Base-by-base conservation (phyloP, 2,888 invertebrate species). In the Hemaris fuciformis region DNA sequence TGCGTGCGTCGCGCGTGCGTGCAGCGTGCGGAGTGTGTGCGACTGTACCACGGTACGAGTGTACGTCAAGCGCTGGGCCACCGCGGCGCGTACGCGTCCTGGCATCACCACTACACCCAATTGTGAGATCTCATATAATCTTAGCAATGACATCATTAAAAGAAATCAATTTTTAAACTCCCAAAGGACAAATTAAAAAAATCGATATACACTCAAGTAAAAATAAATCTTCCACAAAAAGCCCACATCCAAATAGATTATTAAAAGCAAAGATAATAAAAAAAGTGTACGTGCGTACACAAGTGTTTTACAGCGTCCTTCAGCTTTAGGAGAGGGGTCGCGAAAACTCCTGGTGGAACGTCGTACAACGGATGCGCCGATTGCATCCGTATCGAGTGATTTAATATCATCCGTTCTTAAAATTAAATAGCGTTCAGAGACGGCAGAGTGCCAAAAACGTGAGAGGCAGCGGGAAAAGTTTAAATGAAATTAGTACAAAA, bases 171-270 rank as follows among this genome's bases (percentile, higher is more conserved):
- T 81, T 38, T 72, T 77, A 81, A 78, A 81, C 75, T 73, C 79
- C 76, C 72, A 75, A 80, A 73, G 71, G 74, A 53, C 31, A 68
- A 69, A 64, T 62, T 61, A 48, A 75, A 74, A 72, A 71, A 73
- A 66, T 67, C 31, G 41, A 41, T 15, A 56, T 53, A 62, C 23
- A 56, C 75, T 73, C 76, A 66, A 79, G 74, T 76, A 77, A 81
- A 76, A 80, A 82, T 78, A 79, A 82, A 80, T 74, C 75, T 80
- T 83, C 75, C 75, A 81, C 73, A 80, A 88, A 85, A 87, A 91
- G 85, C 91, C 92, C 91, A 88, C 85, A 90, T 92, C 91, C 91
- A 91, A 88, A 81, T 73, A 84, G 79, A 83, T 81, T 81, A 84
- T 84, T 85, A 88, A 87, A 88, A 89, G 84, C 85, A 82, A 83